Evolutionary conservation across 2,888 invertebrate genomes (phyloP), one percentile per base, ranked within the genome.

Genomic region (Anticlea derivata): DNA sequence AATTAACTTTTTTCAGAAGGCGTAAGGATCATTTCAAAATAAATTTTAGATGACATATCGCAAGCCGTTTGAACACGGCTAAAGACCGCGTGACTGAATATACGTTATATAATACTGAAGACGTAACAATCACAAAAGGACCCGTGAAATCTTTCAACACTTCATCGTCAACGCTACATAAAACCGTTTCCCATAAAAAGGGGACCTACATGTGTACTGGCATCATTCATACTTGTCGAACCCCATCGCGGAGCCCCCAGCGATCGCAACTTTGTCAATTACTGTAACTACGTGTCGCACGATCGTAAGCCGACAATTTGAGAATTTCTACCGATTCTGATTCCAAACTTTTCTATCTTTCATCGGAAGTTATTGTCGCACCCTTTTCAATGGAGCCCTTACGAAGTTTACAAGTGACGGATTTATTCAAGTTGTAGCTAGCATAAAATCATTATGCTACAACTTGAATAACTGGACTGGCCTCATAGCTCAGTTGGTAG

Each of bases 261-360:
- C 46, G 35, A 51, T 54, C 45, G 35, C 7, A 61, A 58, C 61
- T 58, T 55, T 48, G 58, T 55, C 61, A 51, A 61, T 61, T 58
- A 51, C 24, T 22, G 27, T 56, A 58, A 58, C 54, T 54, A 56
- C 40, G 43, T 60, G 57, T 55, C 56, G 43, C 48, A 47, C 40
- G 50, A 50, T 48, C 53, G 48, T 47, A 39, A 53, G 53, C 48
- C 49, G 41, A 48, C 53, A 58, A 58, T 58, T 58, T 50, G 45
- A 43, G 31, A 52, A 48, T 46, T 50, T 29, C 49, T 13, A 41
- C 17, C 24, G 8, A 24, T 26, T 40, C 45, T 35, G 51, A 51
- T 46, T 31, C 10, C 6, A 29, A 55, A 55, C 53, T 60, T 51
- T 50, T 46, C 52, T 55, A 48, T 44, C 51, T 49, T 34, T 27